These are phyloP conservation scores for Lytechinus variegatus DNA, from an alignment of 35 echinoderm and acorn worm species.

Conservation along the genomic window DNA sequence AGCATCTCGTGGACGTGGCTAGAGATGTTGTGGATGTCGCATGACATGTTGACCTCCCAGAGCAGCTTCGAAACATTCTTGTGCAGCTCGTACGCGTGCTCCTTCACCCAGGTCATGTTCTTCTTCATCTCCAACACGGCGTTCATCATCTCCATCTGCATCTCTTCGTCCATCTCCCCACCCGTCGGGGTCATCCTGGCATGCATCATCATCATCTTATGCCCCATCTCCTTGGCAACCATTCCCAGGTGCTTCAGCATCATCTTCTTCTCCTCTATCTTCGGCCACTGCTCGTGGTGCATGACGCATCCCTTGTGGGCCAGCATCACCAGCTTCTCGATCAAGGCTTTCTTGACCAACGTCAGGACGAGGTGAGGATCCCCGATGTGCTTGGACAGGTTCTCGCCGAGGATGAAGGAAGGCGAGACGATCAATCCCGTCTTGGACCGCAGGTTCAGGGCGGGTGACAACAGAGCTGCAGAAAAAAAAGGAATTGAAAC, in stretches of 20 bases:
- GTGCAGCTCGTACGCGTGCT: conserved; percentile 22
- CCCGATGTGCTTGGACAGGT: background rate
- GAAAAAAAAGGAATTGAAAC: background rate
- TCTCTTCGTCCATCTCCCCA: background rate
- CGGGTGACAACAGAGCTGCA: conserved; percentile 19
- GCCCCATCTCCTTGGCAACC: conserved; percentile 5
- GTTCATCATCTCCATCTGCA: conserved; percentile 27
- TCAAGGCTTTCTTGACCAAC: background rate
- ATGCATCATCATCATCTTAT: background rate
- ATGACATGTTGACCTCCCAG: background rate
- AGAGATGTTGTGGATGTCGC: background rate
- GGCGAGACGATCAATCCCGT: conserved; percentile 28
- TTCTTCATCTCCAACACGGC: background rate
- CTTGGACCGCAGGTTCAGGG: background rate
- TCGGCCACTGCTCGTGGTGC: background rate
- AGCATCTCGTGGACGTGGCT: background rate
- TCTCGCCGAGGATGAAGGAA: conserved; percentile 4
- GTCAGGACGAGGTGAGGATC: background rate
- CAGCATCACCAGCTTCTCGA: background rate
- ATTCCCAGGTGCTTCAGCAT: background rate
- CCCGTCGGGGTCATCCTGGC: background rate
- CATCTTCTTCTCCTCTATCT: conserved; percentile 23
- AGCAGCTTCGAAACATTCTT: background rate
- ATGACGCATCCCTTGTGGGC: conserved; percentile 26
- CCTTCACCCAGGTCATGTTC: conserved; percentile 28